Evolutionary conservation across 1,140 invertebrate genomes (phyloP).

Genomic region (Pteromalus puparum): DNA sequence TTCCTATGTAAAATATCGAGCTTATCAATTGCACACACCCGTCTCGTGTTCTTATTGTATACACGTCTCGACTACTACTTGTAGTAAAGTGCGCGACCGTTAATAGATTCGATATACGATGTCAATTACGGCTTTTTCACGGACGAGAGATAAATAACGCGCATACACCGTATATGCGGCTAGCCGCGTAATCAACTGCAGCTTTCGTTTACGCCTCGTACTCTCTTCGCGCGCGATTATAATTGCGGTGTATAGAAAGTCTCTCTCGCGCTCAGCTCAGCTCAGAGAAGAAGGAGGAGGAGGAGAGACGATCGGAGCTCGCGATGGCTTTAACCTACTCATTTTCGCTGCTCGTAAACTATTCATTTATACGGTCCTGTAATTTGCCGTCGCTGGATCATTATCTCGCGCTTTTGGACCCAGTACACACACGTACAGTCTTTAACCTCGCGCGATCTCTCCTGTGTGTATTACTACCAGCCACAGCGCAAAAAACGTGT

Average conservation of each 20-base stretch:
- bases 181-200: slow-evolving; percentile 37
- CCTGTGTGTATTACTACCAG: slow-evolving; percentile 48
- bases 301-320: slow-evolving; percentile 11
- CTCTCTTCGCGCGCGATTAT: slow-evolving; percentile 25
- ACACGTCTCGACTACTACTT: not conserved
- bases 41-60: not conserved
- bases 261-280: too few species aligned
- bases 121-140: slow-evolving; percentile 38
- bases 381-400: slow-evolving; percentile 67
- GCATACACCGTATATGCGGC: not conserved
- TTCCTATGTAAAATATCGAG: not conserved
- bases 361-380: slow-evolving; percentile 71
- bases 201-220: slow-evolving; percentile 24
- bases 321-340: slow-evolving; percentile 49
- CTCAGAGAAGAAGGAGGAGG: not conserved
- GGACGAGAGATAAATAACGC: slow-evolving; percentile 23
- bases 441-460: slow-evolving; percentile 53
- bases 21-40: not conserved
- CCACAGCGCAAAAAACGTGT: not conserved
- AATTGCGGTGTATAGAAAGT: slow-evolving; percentile 27
- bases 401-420: slow-evolving; percentile 58
- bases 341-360: slow-evolving; percentile 73
- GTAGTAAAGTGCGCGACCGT: not conserved
- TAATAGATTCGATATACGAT: slow-evolving; percentile 41
- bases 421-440: not conserved